Percentiles rank a stretch among this genome's conserved stretches.
phyloP scores from a whole-genome alignment of 2,797 vertebrate species.

The Pristis pectinata region DNA sequence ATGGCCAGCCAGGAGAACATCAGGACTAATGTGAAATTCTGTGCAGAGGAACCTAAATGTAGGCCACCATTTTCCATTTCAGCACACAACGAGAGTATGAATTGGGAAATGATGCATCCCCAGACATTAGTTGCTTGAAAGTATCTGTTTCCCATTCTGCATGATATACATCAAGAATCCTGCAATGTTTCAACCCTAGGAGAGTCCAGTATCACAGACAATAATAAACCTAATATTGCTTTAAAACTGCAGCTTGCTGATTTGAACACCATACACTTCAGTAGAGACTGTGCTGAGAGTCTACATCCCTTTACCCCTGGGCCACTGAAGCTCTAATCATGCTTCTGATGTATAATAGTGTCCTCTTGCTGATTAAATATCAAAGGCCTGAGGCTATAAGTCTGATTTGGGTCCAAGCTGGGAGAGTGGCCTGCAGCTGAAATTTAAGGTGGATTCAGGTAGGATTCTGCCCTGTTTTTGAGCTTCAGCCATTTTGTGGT shows the following conservation, averaged over 20 bases:
- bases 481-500: background rate
- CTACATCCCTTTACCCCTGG: background rate
- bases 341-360: background rate
- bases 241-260: background rate
- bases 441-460: background rate
- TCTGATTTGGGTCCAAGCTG: background rate
- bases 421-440: background rate
- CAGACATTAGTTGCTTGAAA: background rate
- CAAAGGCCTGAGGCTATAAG: background rate
- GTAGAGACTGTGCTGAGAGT: background rate
- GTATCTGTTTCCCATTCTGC: background rate
- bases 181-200: background rate
- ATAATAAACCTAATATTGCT: background rate
- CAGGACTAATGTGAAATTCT: background rate
- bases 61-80: background rate
- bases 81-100: background rate
- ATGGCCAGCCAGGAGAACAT: background rate
- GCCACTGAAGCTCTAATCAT: background rate
- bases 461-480: background rate
- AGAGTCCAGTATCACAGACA: background rate
- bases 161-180: background rate
- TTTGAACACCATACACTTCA: background rate
- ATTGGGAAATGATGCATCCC: background rate
- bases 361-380: background rate
- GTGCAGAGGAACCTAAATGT: background rate